phyloP scores from a whole-genome alignment of 2,797 vertebrate genomes.

The Gobionotothen gibberifrons region DNA sequence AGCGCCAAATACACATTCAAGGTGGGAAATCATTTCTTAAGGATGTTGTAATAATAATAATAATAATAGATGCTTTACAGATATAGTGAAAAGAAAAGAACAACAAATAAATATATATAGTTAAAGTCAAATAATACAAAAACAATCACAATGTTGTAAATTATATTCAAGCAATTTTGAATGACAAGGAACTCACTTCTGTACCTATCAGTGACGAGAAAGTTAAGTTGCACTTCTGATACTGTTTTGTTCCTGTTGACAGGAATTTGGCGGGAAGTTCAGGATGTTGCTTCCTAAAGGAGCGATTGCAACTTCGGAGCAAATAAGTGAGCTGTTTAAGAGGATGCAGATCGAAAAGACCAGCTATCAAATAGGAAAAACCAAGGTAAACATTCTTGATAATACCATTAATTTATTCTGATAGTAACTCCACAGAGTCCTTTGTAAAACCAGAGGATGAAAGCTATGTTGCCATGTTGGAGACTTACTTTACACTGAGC shows the following conservation, averaged over 20 bases:
- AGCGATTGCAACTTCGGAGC: constrained; percentile 79
- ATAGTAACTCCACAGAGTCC: not conserved
- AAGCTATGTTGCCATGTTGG: not conserved
- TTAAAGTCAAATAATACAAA: no score
- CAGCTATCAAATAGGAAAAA: constrained; percentile 93
- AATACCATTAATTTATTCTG: not conserved
- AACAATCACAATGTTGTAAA: not conserved
- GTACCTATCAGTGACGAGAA: not conserved
- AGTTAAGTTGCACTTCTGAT: constrained; percentile 5
- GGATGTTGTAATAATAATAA: not conserved
- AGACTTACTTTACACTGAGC: constrained; percentile 3
- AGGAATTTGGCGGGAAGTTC: constrained; percentile 94
- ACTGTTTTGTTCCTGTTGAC: constrained; percentile 27
- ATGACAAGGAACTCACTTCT: not conserved
- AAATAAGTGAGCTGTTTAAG: constrained; percentile 86
- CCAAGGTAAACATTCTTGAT: constrained; percentile 83
- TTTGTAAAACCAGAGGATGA: not conserved
- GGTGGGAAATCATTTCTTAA: constrained; percentile 75
- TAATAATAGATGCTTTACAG: no score
- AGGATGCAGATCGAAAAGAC: constrained; percentile 83
- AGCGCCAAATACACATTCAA: constrained; percentile 93
- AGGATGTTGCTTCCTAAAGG: constrained; percentile 90
- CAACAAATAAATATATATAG: no score
- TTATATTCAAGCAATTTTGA: not conserved
- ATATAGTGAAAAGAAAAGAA: no score